phyloP scores from a whole-genome alignment of 2,888 invertebrate species.

The Lepidochrysops patricia region DNA sequence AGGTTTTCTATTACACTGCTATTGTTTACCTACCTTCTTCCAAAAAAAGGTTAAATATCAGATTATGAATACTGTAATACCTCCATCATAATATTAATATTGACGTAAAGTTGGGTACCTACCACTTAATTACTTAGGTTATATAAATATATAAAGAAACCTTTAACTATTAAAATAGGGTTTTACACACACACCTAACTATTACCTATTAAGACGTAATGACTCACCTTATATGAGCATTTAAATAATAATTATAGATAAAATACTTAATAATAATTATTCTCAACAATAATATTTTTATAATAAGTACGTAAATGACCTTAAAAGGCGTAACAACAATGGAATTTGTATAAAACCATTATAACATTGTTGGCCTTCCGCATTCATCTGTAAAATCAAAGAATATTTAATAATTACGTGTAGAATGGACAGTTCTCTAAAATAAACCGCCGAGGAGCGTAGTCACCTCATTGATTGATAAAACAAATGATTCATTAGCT shows the following conservation, averaged over 20 bases:
- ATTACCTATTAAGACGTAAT: no score
- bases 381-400: neutral
- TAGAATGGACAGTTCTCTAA: neutral
- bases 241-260: neutral
- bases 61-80: no score
- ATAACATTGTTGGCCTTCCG: neutral
- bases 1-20: neutral
- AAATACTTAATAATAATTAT: neutral
- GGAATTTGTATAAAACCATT: neutral
- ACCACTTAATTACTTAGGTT: no score
- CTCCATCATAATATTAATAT: no score
- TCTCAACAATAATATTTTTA: neutral
- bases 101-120: no score
- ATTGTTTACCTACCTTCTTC: neutral
- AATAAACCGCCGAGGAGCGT: neutral
- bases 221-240: no score
- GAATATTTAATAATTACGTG: neutral
- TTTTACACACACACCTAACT: neutral
- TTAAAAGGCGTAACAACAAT: neutral
- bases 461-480: constrained; percentile 44
- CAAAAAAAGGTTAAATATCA: neutral
- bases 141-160: no score
- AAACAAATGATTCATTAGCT: constrained; percentile 59
- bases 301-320: neutral
- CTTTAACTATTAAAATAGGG: neutral